Evolutionary conservation across 30 jellyfish, hydroid and myxozoan species (phyloP).

Genomic region (Chironex yamaguchii): DNA sequence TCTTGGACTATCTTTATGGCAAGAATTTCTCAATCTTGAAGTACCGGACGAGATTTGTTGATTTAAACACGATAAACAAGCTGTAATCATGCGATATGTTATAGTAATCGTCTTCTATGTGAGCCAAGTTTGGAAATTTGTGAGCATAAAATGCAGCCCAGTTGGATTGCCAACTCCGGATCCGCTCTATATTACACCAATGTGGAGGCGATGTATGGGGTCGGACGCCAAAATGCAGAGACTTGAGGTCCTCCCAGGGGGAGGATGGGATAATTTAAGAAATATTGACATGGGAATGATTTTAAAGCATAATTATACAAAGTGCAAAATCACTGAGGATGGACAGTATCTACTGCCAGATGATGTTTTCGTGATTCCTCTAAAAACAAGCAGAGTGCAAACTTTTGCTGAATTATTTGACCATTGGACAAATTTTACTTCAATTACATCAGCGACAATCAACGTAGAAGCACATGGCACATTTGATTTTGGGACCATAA

Average conservation of each 20-base stretch:
- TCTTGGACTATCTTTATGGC: too few species aligned
- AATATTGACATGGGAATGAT: slow-evolving; percentile 85
- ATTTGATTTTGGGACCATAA: slow-evolving; percentile 61
- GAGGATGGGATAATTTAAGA: slow-evolving; percentile 86
- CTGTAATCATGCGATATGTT: too few species aligned
- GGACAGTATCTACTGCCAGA: slow-evolving; percentile 71
- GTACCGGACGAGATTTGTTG: too few species aligned
- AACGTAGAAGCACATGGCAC: slow-evolving; percentile 80
- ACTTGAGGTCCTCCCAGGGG: slow-evolving; percentile 85
- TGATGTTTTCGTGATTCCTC: slow-evolving; percentile 68
- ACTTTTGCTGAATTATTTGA: slow-evolving; percentile 68
- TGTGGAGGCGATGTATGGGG: background rate
- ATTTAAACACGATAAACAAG: too few species aligned
- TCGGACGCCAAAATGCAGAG: slow-evolving; percentile 3
- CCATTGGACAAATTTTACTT: slow-evolving; percentile 75
- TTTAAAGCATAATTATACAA: slow-evolving; percentile 40
- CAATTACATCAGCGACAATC: slow-evolving; percentile 74
- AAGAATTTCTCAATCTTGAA: too few species aligned
- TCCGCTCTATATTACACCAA: background rate
- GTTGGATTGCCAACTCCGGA: too few species aligned
- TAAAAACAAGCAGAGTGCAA: slow-evolving; percentile 70
- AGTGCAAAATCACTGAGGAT: slow-evolving; percentile 69
- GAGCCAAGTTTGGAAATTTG: too few species aligned
- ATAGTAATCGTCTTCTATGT: too few species aligned
- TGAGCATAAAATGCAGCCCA: too few species aligned